phyloP scores from a whole-genome alignment of 2,888 invertebrate species.

The Eilema sororculum region DNA sequence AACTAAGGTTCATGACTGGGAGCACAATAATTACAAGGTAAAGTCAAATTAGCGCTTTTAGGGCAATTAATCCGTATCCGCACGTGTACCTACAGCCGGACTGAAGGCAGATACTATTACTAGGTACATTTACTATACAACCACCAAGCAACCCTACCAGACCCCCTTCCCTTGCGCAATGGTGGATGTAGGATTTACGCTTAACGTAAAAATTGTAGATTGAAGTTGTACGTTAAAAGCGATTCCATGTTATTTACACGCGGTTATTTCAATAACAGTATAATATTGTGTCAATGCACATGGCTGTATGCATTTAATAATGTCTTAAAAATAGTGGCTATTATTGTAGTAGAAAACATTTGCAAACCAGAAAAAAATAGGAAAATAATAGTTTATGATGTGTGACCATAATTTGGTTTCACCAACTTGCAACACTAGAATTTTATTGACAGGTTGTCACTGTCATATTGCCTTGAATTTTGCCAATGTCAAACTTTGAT shows the following conservation, averaged over 20 bases:
- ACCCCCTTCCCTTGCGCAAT: background rate
- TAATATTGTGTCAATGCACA: background rate
- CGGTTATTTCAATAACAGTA: background rate
- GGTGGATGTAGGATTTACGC: background rate
- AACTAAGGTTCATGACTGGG: background rate
- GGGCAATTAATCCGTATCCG: background rate
- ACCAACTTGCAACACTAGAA: no score
- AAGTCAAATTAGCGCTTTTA: background rate
- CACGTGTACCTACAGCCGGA: background rate
- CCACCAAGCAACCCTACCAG: background rate
- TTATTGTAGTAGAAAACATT: no score
- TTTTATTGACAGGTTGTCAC: no score
- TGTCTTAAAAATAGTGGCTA: background rate
- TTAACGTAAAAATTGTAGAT: background rate
- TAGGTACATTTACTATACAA: background rate
- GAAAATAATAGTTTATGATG: no score
- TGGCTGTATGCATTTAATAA: background rate
- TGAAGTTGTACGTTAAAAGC: conserved; percentile 1
- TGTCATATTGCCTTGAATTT: no score
- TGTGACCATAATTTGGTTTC: no score
- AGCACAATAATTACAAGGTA: background rate
- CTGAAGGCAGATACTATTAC: no score
- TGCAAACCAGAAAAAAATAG: no score
- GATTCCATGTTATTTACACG: background rate
- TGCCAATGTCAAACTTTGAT: no score